phyloP scores from a whole-genome alignment of 1,140 invertebrate species.

The Subanguina moxae region DNA sequence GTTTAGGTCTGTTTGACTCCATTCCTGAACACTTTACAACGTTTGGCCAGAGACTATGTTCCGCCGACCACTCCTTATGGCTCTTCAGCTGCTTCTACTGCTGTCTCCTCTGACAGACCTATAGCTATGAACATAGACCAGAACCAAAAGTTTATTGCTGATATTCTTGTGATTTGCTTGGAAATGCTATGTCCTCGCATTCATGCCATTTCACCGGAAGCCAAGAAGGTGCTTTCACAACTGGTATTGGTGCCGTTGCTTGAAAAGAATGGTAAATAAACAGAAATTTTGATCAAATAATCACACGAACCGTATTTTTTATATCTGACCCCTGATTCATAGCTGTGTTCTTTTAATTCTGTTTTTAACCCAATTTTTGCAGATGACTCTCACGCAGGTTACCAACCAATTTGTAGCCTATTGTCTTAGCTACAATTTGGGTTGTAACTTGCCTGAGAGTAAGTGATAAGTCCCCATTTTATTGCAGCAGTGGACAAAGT shows the following conservation, averaged over 20 bases:
- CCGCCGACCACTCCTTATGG: background rate
- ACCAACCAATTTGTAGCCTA: too few species aligned
- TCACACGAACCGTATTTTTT: too few species aligned
- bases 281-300: too few species aligned
- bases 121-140: slow-evolving; percentile 9
- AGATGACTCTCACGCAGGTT: too few species aligned
- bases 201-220: slow-evolving; percentile 15
- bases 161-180: slow-evolving; percentile 28
- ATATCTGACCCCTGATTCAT: too few species aligned
- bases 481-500: slow-evolving; percentile 3
- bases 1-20: slow-evolving; percentile 16
- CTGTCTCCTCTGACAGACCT: slow-evolving; percentile 1
- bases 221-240: slow-evolving; percentile 27
- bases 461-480: too few species aligned
- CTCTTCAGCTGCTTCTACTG: slow-evolving; percentile 5
- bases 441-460: too few species aligned
- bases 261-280: slow-evolving; percentile 22
- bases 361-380: too few species aligned
- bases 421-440: too few species aligned
- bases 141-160: slow-evolving; percentile 22
- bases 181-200: slow-evolving; percentile 34
- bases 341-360: too few species aligned
- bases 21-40: slow-evolving; percentile 36
- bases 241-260: slow-evolving; percentile 30
- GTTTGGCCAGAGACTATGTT: slow-evolving; percentile 32